phyloP scores from a whole-genome alignment of 2,888 invertebrate species.

The Macrophya annulata region DNA sequence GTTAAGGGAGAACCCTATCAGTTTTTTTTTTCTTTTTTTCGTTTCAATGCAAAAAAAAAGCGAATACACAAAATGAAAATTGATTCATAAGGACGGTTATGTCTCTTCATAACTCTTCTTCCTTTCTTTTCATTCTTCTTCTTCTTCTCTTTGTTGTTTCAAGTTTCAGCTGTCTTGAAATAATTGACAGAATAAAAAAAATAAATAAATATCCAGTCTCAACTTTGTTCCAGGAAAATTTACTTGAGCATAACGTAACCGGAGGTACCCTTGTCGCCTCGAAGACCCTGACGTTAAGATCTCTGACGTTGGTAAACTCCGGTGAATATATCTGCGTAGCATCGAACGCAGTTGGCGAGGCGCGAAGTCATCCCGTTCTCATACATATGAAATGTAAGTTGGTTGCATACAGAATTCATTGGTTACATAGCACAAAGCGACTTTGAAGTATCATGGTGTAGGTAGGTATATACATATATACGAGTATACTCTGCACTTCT shows the following conservation, averaged over 20 bases:
- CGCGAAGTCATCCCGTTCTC: slow-evolving; percentile 87
- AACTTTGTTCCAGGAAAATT: slow-evolving; percentile 82
- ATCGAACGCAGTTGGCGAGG: slow-evolving; percentile 90
- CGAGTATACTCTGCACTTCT: neutral
- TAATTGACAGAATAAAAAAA: neutral
- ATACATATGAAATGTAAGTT: slow-evolving; percentile 91
- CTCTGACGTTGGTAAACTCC: slow-evolving; percentile 86
- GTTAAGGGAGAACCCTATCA: no score
- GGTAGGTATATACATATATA: no score
- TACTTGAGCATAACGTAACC: slow-evolving; percentile 85
- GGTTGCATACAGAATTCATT: slow-evolving; percentile 53
- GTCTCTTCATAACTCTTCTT: neutral
- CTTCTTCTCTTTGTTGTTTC: neutral
- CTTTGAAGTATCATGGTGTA: slow-evolving; percentile 5
- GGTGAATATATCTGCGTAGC: slow-evolving; percentile 92
- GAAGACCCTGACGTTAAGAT: slow-evolving; percentile 86
- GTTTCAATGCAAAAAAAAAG: no score
- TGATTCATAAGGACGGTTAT: neutral
- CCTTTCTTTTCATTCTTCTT: neutral
- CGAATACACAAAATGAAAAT: neutral
- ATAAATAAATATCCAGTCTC: neutral
- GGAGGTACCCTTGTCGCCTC: slow-evolving; percentile 86
- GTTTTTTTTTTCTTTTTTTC: no score
- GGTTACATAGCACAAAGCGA: neutral
- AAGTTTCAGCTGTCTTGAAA: neutral